Evolutionary conservation across 2,113 vertebrate genomes (phyloP), one percentile per base, ranked within the genome.

Genomic region (Choloepus hoffmanni): DNA sequence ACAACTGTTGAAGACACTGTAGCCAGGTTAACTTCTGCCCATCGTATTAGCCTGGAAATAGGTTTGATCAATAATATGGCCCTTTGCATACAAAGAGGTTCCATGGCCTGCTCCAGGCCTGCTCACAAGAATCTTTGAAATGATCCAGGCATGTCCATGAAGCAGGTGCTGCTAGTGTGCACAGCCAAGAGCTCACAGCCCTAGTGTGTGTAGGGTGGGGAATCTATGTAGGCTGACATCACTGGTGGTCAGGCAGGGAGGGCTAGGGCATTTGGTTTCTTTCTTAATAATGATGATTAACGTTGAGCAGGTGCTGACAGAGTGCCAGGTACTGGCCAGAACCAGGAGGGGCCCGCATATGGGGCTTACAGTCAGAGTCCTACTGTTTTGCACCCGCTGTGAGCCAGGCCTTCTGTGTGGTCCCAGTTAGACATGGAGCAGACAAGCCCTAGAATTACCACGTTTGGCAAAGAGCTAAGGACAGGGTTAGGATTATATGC

Each of bases 271-370:
- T 88, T 86, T 67, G 43, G 50, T 50, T 95, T 88, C 74, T 92
- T 95, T 96, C 92, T 91, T 76, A 86, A 81, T 97, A 95, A 68
- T 7, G 16, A 87, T 97, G 94, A 96, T 95, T 95, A 96, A 86
- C 21, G 14, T 63, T 86, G 65, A 96, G 21, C 45, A 79, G 96
- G 85, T 87, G 79, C 79, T 97, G 97, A 96, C 89, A 43, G 83
- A 19, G 93, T 96, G 86, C 96, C 96, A 93, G 95, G 92, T 67
- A 73, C 95, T 87, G 79, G 83, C 48, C 85, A 89, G 94, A 36
- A 43, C 73, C 1, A 0, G 94, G 92, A 62, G 73, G 60, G 62
- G 85, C 86, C 92, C 43, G 1, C 33, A 9, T 0, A 0, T 36
- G 68, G 70, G 87, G 79, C 45, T 63, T 70, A 7, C 10, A 19